Conservation (phyloP, 2,888 invertebrate species). For the Macropis europaea region DNA sequence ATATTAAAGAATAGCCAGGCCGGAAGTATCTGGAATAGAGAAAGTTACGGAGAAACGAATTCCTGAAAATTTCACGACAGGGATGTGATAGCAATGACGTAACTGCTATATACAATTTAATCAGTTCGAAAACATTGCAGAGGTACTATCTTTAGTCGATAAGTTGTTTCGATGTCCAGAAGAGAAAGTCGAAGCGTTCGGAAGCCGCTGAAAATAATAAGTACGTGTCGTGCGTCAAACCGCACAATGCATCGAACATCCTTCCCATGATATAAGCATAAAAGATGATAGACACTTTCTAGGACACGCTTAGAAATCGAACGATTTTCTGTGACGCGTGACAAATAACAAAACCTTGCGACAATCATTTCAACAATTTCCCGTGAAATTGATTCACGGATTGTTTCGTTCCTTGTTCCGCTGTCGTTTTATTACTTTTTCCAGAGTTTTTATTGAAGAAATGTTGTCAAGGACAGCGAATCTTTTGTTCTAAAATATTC, state of each 20-base stretch:
- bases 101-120: too few species aligned
- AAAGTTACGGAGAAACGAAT: too few species aligned
- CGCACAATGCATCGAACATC: constrained; percentile 10
- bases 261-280: constrained; percentile 16
- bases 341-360: constrained; percentile 4
- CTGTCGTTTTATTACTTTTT: not conserved
- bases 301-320: constrained; percentile 47
- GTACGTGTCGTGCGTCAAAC: constrained; percentile 23
- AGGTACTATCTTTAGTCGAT: too few species aligned
- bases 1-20: too few species aligned
- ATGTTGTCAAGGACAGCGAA: too few species aligned
- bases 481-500: too few species aligned
- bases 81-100: too few species aligned
- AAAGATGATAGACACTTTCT: constrained; percentile 40
- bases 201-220: constrained; percentile 29
- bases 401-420: not conserved
- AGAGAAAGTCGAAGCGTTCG: constrained; percentile 35
- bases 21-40: too few species aligned
- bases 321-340: constrained; percentile 16
- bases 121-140: too few species aligned
- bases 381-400: constrained; percentile 3
- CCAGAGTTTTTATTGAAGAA: not conserved
- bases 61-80: too few species aligned
- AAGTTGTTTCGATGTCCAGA: constrained; percentile 1
- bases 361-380: constrained; percentile 1